Evolutionary conservation across 2,888 invertebrate genomes (phyloP), one percentile per base, ranked within the genome.

Genomic region (Eupithecia exiguata): DNA sequence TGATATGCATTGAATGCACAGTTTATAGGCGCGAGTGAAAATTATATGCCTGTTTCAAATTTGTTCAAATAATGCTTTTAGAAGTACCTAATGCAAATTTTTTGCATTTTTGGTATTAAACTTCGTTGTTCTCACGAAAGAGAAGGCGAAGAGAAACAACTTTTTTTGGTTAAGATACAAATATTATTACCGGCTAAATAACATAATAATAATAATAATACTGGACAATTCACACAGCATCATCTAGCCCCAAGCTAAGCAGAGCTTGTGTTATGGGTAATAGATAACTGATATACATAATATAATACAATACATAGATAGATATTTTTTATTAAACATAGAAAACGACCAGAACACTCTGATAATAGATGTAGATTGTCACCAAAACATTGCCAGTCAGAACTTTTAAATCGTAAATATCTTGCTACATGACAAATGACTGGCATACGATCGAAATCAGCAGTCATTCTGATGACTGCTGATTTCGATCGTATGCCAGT

Each of bases 391-490:
- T 10, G 3, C 25, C 18, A 38, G 40, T 66, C 40, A 66, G 12
- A 66, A 25, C 40, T 66, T 43, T 38, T 38, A 38, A 21, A n/a
- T 35, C 36, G 36, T 65, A 76, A 80, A 81, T 78, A 81, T 76
- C 16, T 65, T 63, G n/a, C 61, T 61, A 74, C 82, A 88, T 91
- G 91, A 92, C 91, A 93, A 94, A 93, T 92, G 93, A 94, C 91
- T 92, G 92, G 90, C 91, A 86, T 87, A 81, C 82, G 93, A 92
- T 92, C 87, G 81, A 82, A 89, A 92, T 92, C 90, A 79, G 81
- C 87, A 80, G 86, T 25, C 66, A 63, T 35, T n/a, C n/a, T n/a
- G n/a, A n/a, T n/a, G n/a, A n/a, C n/a, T n/a, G n/a, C n/a, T n/a
- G n/a, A n/a, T n/a, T n/a, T n/a, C n/a, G n/a, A n/a, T n/a, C n/a